Evolutionary conservation across 2,113 vertebrate species (phyloP).

Genomic region (Seriola dumerili): DNA sequence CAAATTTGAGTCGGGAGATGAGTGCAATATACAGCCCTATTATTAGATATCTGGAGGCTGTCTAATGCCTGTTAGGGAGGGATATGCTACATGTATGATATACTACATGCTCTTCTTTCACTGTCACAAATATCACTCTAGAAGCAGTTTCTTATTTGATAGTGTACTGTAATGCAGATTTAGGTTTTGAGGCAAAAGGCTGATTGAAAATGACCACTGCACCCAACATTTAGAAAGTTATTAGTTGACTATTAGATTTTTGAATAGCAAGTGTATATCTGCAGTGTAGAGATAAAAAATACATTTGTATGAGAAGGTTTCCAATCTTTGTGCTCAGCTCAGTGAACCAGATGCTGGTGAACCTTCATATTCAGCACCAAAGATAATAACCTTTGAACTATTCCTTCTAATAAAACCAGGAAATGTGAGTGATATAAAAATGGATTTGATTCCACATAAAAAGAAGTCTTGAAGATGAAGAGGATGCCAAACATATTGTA

Average conservation of each 20-base stretch:
- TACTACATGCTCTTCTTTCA: not conserved
- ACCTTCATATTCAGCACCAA: not conserved
- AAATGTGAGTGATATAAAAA: not conserved
- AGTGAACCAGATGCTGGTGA: not conserved
- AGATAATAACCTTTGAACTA: not conserved
- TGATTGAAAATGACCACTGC: not conserved
- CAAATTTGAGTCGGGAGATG: not conserved
- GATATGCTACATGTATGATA: no score
- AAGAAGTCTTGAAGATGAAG: no score
- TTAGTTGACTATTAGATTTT: not conserved
- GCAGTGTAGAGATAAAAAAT: not conserved
- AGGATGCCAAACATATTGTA: no score
- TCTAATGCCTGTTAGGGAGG: not conserved
- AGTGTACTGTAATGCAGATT: not conserved
- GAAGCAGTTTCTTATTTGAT: not conserved
- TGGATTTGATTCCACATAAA: no score
- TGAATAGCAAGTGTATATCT: no score
- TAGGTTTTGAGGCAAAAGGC: not conserved
- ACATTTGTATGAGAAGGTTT: not conserved
- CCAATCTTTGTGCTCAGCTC: no score
- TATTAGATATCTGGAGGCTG: not conserved
- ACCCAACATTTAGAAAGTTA: not conserved
- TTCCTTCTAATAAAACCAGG: not conserved
- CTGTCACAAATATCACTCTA: not conserved
- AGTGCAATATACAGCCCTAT: not conserved